phyloP scores from a whole-genome alignment of 2,797 vertebrate genomes.

The Mormyrops attenuatus region DNA sequence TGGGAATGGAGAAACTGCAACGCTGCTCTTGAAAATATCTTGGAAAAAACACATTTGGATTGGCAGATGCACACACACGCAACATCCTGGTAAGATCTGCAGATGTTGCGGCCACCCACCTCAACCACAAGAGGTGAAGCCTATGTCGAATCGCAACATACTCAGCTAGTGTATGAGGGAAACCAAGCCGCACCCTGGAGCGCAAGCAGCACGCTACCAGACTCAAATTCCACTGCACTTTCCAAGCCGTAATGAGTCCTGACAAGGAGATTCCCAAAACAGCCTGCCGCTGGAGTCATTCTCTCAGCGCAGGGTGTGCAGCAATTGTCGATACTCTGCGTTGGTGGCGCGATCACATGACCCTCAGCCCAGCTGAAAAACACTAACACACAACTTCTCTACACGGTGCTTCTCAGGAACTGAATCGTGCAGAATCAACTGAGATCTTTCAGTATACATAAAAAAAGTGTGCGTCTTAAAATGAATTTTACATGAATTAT shows the following conservation, averaged over 20 bases:
- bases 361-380: too few relatives aligned
- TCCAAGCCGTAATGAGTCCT: not conserved
- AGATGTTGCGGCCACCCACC: not conserved
- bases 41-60: not conserved
- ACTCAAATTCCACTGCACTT: not conserved
- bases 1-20: not conserved
- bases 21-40: not conserved
- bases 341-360: not conserved
- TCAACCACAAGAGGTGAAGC: not conserved
- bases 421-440: not conserved
- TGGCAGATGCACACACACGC: not conserved
- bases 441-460: not conserved
- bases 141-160: not conserved
- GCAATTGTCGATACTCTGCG: not conserved
- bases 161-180: not conserved
- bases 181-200: not conserved
- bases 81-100: not conserved
- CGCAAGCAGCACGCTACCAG: not conserved
- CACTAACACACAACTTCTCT: not conserved
- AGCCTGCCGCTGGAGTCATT: not conserved
- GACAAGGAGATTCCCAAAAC: not conserved
- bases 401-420: not conserved
- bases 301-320: not conserved
- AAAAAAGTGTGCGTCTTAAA: not conserved
- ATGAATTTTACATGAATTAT: not conserved